phyloP scores from a whole-genome alignment of 35 echinoderm and acorn worm species.

The Hemicentrotus pulcherrimus region DNA sequence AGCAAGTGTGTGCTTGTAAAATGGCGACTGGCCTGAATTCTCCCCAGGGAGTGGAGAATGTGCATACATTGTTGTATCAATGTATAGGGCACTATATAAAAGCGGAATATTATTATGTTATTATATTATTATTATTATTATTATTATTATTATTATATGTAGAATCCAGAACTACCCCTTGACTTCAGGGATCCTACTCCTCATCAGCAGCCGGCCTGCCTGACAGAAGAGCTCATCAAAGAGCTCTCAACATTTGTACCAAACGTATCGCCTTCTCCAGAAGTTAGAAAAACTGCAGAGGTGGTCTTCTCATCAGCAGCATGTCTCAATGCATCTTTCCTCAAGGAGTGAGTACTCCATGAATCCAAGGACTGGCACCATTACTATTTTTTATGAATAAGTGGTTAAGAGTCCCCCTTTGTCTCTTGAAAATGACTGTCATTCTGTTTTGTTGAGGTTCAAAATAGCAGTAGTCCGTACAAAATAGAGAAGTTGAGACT shows the following conservation, averaged over 20 bases:
- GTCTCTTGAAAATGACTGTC: no score
- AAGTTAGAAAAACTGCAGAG: constrained; percentile 62
- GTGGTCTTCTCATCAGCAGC: constrained; percentile 80
- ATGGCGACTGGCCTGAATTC: no score
- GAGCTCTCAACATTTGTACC: background rate
- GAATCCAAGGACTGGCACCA: background rate
- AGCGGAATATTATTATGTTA: no score
- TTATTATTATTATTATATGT: background rate
- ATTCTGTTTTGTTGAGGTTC: no score
- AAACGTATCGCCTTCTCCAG: constrained; percentile 36
- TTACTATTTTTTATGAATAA: no score
- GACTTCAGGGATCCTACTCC: constrained; percentile 65
- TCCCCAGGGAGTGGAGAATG: no score
- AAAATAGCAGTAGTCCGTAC: no score
- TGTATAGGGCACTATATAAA: no score
- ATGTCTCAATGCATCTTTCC: constrained; percentile 87
- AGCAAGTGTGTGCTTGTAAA: no score
- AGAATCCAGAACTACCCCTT: constrained; percentile 45
- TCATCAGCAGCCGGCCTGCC: constrained; percentile 45
- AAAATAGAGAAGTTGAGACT: no score
- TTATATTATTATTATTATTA: background rate
- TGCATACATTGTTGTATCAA: no score
- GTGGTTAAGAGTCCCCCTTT: no score
- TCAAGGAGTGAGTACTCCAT: constrained; percentile 67
- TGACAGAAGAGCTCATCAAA: constrained; percentile 60